Evolutionary conservation across 2,888 invertebrate species (phyloP).

Genomic region (Protonemura montana): DNA sequence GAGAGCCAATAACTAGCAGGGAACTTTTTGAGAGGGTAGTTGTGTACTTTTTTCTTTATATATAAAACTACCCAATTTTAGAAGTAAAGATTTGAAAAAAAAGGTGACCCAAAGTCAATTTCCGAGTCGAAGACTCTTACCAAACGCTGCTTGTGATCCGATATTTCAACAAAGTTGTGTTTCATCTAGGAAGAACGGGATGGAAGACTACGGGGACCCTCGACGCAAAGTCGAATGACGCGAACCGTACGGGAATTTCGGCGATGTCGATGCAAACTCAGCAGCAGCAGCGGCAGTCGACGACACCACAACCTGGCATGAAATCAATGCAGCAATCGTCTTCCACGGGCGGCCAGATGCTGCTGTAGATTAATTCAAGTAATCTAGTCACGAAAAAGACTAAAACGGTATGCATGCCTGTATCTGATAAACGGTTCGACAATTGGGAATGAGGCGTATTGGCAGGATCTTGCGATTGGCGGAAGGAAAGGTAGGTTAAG

Average conservation of each 20-base stretch:
- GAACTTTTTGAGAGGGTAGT: too few relatives aligned
- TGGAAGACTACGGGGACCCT: constrained; percentile 48
- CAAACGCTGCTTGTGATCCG: background rate
- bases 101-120: too few relatives aligned
- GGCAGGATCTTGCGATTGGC: background rate
- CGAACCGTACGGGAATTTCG: background rate
- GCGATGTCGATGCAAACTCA: background rate
- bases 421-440: background rate
- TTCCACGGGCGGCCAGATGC: constrained; percentile 3
- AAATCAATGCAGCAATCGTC: constrained; percentile 12
- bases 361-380: background rate
- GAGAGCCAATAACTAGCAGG: too few relatives aligned
- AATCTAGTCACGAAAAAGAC: constrained; percentile 26
- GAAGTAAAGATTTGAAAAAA: too few relatives aligned
- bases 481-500: background rate
- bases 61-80: too few relatives aligned
- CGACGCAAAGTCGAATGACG: constrained; percentile 39
- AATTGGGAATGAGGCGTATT: background rate
- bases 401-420: constrained; percentile 1
- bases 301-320: background rate
- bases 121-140: too few relatives aligned
- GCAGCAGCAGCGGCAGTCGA: background rate
- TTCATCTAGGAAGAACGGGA: constrained; percentile 47
- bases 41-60: too few relatives aligned
- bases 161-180: constrained; percentile 16